Percentiles rank a stretch among this genome's conserved stretches.
Evolutionary conservation across 2,888 invertebrate species (phyloP).

Genomic region (Tipula confusa): DNA sequence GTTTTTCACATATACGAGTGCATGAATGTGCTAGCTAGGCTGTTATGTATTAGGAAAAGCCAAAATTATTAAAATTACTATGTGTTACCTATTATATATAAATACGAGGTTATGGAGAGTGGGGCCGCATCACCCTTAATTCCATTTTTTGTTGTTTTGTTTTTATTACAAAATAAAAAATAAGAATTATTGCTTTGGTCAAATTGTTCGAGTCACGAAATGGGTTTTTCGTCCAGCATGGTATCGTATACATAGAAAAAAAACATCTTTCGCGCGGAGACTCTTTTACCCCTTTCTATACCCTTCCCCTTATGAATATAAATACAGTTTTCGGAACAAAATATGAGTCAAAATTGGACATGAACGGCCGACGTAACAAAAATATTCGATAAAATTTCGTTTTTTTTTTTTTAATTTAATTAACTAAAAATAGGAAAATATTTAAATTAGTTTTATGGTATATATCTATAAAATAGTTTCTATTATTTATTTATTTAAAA

Average conservation of each 20-base stretch:
- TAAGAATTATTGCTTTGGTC: conserved; percentile 20
- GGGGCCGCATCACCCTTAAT: not conserved
- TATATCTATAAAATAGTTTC: not conserved
- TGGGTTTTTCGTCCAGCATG: not conserved
- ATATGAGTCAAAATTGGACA: not conserved
- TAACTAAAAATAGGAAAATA: not conserved
- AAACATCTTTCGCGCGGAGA: not conserved
- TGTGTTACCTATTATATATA: not conserved
- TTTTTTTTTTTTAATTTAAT: not conserved
- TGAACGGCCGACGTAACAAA: not conserved
- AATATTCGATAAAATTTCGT: not conserved
- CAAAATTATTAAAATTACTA: conserved; percentile 15
- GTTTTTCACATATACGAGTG: not conserved
- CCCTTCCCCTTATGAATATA: not conserved
- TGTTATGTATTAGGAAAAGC: conserved; percentile 3
- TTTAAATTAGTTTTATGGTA: conserved; percentile 3
- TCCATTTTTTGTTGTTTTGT: not conserved
- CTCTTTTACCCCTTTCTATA: not conserved
- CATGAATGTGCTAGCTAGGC: not conserved
- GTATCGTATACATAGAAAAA: not conserved
- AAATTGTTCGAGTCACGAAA: conserved; percentile 6
- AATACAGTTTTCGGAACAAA: not conserved
- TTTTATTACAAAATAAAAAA: conserved; percentile 25
- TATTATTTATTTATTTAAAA: conserved; percentile 7
- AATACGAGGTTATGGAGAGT: not conserved